Evolutionary conservation across 2,797 vertebrate species (phyloP).

Genomic region (Galagoides demidoff): DNA sequence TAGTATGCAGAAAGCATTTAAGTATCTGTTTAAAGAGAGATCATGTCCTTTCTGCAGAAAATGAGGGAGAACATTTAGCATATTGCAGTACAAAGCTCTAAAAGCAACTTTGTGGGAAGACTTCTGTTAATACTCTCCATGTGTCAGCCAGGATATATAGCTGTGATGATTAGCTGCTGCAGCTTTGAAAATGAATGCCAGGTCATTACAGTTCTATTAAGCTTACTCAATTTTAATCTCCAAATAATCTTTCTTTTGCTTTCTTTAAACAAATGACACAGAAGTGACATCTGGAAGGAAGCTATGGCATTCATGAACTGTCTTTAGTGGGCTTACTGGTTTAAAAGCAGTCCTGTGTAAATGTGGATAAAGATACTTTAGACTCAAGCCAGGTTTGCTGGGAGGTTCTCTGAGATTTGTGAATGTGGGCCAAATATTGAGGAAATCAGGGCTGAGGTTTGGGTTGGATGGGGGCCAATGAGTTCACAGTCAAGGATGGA

Average conservation of each 20-base stretch:
- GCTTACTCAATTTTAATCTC: not conserved
- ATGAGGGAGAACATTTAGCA: not conserved
- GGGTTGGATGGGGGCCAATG: constrained; percentile 5
- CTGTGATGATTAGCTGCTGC: not conserved
- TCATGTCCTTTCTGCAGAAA: not conserved
- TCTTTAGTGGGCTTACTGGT: not conserved
- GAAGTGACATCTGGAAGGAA: not conserved
- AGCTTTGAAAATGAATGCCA: not conserved
- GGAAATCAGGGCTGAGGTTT: constrained; percentile 56
- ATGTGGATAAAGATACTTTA: not conserved
- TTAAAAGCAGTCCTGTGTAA: not conserved
- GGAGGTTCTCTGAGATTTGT: constrained; percentile 46
- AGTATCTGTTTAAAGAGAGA: not conserved
- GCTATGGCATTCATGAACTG: not conserved
- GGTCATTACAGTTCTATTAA: not conserved
- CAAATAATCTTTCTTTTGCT: not conserved
- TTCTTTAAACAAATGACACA: not conserved
- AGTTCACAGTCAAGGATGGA: constrained; percentile 23
- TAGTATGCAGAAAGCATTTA: not conserved
- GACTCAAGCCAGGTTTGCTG: not conserved
- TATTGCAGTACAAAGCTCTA: not conserved
- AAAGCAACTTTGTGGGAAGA: not conserved
- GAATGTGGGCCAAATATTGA: constrained; percentile 35
- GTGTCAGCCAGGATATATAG: not conserved
- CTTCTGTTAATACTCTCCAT: not conserved